Percentiles rank a stretch among this genome's conserved stretches.
phyloP scores from a whole-genome alignment of 2,113 vertebrate species.

The Myrmophylax atrothorax region DNA sequence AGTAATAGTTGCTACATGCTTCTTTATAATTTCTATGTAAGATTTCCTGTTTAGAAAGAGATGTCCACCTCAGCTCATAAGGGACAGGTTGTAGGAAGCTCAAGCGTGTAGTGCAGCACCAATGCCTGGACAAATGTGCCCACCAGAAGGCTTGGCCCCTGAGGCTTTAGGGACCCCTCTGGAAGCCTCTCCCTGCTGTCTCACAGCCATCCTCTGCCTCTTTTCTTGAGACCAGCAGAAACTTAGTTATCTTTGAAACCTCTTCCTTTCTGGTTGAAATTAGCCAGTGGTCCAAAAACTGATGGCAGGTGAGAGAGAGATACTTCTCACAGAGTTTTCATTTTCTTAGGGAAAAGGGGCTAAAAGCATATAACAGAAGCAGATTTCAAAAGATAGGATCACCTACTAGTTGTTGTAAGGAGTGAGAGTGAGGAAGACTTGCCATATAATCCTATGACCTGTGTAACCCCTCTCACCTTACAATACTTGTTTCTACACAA shows the following conservation, averaged over 20 bases:
- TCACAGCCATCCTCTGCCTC: not conserved
- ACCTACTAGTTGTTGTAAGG: not conserved
- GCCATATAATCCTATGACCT: not conserved
- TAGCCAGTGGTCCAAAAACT: not conserved
- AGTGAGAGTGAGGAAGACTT: not conserved
- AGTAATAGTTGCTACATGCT: not conserved
- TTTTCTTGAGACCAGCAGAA: not conserved
- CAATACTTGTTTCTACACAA: not conserved
- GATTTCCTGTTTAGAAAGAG: not conserved
- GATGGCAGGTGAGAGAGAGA: not conserved
- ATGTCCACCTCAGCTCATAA: not conserved
- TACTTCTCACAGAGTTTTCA: accelerated
- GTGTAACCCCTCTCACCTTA: not conserved
- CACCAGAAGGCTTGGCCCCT: not conserved
- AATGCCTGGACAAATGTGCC: not conserved
- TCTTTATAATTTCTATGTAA: not conserved
- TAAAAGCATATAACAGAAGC: not conserved
- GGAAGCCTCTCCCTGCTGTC: not conserved
- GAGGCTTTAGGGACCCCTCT: not conserved
- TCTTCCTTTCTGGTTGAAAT: not conserved
- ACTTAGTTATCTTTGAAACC: not conserved
- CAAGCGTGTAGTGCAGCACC: accelerated
- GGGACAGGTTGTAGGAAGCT: not conserved
- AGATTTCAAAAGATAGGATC: not conserved
- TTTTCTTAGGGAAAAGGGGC: not conserved